phyloP scores from a whole-genome alignment of 2,888 invertebrate genomes.

The Archips xylosteana region DNA sequence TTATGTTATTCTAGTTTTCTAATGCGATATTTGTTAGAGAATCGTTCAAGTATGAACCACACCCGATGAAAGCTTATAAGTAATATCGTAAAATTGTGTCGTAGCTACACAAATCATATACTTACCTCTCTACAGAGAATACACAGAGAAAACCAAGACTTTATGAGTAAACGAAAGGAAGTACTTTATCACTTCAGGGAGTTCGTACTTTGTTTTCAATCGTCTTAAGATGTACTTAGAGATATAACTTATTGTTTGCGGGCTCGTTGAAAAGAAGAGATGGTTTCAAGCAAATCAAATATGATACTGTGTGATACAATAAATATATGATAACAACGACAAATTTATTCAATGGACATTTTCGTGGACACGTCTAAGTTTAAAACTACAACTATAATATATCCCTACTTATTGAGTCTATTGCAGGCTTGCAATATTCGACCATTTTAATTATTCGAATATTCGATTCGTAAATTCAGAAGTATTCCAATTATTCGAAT shows the following conservation, averaged over 20 bases:
- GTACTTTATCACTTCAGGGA: slow-evolving; percentile 20
- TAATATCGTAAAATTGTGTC: slow-evolving; percentile 32
- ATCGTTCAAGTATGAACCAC: slow-evolving; percentile 26
- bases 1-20: not conserved
- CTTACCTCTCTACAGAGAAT: not conserved
- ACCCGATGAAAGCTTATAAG: slow-evolving; percentile 29
- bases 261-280: not conserved
- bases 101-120: slow-evolving; percentile 16
- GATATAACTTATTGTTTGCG: slow-evolving; percentile 1
- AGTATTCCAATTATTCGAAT: too few relatives aligned
- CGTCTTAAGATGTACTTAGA: slow-evolving; percentile 12
- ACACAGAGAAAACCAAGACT: not conserved
- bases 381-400: too few relatives aligned
- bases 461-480: too few relatives aligned
- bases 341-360: too few relatives aligned
- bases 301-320: too few relatives aligned
- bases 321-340: too few relatives aligned
- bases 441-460: too few relatives aligned
- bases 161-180: slow-evolving; percentile 14
- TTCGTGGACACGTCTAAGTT: too few relatives aligned
- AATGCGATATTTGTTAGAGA: not conserved
- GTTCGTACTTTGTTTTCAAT: slow-evolving; percentile 24
- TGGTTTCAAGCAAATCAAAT: not conserved
- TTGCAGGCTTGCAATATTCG: too few relatives aligned
- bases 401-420: too few relatives aligned